phyloP scores from a whole-genome alignment of 37 sponge, comb jelly and placozoan species.

The Chondrilla cf. caribensis region DNA sequence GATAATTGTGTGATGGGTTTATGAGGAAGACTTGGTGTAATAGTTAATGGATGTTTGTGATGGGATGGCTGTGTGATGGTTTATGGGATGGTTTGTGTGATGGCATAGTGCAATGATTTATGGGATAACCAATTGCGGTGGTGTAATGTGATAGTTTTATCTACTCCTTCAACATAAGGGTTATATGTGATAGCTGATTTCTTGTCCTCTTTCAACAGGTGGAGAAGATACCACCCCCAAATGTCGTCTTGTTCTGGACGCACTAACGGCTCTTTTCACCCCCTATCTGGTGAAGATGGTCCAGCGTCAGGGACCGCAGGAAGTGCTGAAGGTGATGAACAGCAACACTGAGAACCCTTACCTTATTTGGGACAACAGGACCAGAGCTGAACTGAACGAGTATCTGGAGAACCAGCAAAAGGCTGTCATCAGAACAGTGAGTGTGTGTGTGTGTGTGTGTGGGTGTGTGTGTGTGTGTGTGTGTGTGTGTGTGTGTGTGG shows the following conservation, averaged over 20 bases:
- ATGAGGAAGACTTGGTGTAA: too few species aligned
- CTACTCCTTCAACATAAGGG: too few species aligned
- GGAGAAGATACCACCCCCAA: conserved; percentile 77
- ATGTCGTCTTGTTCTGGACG: conserved; percentile 61
- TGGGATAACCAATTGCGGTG: too few species aligned
- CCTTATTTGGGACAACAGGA: conserved; percentile 98
- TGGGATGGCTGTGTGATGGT: too few species aligned
- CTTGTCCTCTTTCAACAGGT: neutral
- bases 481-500: too few species aligned
- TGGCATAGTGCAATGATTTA: too few species aligned
- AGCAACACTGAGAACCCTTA: conserved; percentile 97
- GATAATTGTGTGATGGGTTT: neutral
- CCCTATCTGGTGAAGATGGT: conserved; percentile 77
- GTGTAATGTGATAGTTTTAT: too few species aligned
- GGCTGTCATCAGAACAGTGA: conserved; percentile 69
- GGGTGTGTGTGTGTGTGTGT: too few species aligned
- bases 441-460: neutral
- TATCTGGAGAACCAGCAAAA: conserved; percentile 92
- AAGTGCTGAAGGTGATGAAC: conserved; percentile 94
- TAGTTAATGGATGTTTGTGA: too few species aligned
- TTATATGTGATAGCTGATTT: too few species aligned
- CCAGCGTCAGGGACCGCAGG: conserved; percentile 38
- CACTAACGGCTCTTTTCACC: conserved; percentile 67
- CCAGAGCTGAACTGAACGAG: conserved; percentile 86
- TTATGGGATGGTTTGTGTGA: too few species aligned